phyloP scores from a whole-genome alignment of 2,113 vertebrate genomes.

The Rhabdomys dilectus region DNA sequence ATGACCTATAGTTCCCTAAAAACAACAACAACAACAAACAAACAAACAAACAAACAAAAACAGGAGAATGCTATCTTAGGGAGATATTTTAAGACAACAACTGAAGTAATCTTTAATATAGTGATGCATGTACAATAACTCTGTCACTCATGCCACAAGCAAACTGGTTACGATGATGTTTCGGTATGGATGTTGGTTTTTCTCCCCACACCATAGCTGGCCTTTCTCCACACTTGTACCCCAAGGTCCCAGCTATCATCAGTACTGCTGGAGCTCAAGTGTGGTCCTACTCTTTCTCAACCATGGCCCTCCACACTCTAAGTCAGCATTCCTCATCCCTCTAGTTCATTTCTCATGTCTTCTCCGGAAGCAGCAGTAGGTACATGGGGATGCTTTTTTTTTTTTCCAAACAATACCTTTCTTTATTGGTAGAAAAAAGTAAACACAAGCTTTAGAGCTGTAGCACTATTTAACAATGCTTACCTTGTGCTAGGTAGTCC shows the following conservation, averaged over 20 bases:
- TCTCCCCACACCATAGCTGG: background rate
- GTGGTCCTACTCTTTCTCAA: background rate
- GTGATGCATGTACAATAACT: background rate
- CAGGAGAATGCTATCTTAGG: background rate
- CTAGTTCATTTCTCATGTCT: background rate
- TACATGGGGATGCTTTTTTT: background rate
- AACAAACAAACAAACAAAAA: slow-evolving; percentile 15
- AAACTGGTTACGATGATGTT: background rate
- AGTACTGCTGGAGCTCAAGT: background rate
- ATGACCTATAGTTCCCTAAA: background rate
- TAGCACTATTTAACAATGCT: background rate
- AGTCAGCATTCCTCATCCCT: background rate
- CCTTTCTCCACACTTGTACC: background rate
- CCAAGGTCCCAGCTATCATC: background rate
- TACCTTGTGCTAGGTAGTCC: background rate
- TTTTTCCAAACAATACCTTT: background rate
- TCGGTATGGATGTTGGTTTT: background rate
- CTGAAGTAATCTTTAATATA: background rate
- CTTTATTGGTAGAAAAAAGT: background rate
- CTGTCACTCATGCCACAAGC: background rate
- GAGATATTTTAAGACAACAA: slow-evolving; percentile 20
- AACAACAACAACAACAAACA: background rate
- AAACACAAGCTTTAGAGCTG: background rate
- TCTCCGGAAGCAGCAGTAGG: background rate
- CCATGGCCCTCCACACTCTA: background rate